Conservation (phyloP, 2,888 invertebrate species). For the Hymenopus coronatus region DNA sequence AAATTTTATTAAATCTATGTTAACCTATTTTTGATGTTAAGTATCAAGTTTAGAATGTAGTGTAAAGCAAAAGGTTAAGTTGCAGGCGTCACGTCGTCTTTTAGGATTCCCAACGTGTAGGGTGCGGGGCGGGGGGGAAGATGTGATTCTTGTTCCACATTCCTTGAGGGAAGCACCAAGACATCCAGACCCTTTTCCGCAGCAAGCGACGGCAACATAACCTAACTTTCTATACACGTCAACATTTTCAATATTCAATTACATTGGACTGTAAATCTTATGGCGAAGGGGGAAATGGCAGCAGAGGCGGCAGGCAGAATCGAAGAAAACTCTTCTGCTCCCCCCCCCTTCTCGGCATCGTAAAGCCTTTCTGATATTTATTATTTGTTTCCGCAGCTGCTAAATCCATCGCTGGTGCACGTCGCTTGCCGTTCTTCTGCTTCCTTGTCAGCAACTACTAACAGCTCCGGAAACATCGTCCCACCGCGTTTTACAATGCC, state of each 20-base stretch:
- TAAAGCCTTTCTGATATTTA: slow-evolving; percentile 30
- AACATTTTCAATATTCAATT: slow-evolving; percentile 36
- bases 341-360: neutral
- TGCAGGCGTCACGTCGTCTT: neutral
- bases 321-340: slow-evolving; percentile 9
- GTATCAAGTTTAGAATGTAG: too few relatives aligned
- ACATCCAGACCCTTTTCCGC: neutral
- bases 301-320: slow-evolving; percentile 20
- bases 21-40: too few relatives aligned
- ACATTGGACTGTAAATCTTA: slow-evolving; percentile 31
- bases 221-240: slow-evolving; percentile 26
- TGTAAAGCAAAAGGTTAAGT: neutral
- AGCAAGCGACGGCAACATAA: slow-evolving; percentile 1
- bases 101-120: neutral
- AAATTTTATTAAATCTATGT: too few relatives aligned
- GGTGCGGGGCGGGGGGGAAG: neutral
- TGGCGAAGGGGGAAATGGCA: slow-evolving; percentile 15
- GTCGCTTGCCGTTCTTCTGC: neutral
- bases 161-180: neutral
- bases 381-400: slow-evolving; percentile 29
- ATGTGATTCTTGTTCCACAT: neutral
- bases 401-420: slow-evolving; percentile 23
- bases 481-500: neutral
- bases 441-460: neutral
- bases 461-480: neutral